These are phyloP conservation scores for Dermatemys mawii DNA, from an alignment of 2,113 vertebrate genomes.

Conservation along the genomic window DNA sequence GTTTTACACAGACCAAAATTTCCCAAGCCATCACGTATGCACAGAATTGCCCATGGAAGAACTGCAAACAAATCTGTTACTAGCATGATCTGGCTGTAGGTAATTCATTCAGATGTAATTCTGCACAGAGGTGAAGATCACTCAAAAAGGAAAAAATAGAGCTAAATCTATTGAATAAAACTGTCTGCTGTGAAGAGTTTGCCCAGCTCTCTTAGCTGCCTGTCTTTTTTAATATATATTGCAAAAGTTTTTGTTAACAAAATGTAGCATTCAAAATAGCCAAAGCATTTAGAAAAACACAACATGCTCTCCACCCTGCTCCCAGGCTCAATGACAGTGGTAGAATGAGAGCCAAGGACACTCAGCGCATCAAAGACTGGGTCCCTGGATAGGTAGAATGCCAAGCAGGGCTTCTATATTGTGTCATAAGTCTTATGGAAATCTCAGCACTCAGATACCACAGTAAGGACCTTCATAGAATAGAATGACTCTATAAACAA, in stretches of 20 bases:
- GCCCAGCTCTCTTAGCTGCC: background rate
- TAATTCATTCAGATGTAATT: background rate
- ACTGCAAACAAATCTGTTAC: background rate
- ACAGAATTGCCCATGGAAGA: background rate
- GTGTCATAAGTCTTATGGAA: background rate
- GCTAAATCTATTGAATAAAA: background rate
- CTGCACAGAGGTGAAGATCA: background rate
- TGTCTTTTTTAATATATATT: background rate
- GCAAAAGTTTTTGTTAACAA: background rate
- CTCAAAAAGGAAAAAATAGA: background rate
- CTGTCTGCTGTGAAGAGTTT: background rate
- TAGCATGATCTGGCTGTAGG: background rate
- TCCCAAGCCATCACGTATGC: background rate
- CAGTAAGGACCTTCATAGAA: background rate
- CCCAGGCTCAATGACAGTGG: background rate
- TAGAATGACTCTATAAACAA: background rate
- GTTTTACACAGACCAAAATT: background rate
- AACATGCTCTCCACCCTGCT: background rate
- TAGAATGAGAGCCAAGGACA: background rate
- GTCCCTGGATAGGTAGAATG: background rate
- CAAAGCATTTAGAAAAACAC: background rate
- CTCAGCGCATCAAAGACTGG: background rate
- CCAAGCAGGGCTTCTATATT: background rate
- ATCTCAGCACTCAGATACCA: background rate
- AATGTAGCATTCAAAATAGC: background rate